phyloP scores from a whole-genome alignment of 2,797 vertebrate genomes.

The Nannoperca australis region DNA sequence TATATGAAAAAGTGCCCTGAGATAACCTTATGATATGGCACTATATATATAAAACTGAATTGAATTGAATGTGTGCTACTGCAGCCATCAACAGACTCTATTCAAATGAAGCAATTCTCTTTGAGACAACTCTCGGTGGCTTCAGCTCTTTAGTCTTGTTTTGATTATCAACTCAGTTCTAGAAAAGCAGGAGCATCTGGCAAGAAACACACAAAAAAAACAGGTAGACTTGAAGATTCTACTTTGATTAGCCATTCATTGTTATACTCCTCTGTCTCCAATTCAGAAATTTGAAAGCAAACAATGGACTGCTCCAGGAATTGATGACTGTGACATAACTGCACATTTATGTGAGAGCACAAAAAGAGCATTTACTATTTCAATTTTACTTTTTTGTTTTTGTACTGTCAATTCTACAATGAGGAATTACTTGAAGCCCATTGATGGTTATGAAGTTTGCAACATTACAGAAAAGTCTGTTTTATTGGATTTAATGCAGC shows the following conservation, averaged over 20 bases:
- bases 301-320: neutral
- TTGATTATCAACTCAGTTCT: neutral
- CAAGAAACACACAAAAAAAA: neutral
- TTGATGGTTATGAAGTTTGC: neutral
- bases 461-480: neutral
- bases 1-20: too few relatives aligned
- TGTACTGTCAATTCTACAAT: neutral
- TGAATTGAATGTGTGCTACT: too few relatives aligned
- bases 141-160: neutral
- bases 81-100: neutral
- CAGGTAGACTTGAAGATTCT: neutral
- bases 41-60: too few relatives aligned
- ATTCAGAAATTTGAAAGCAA: neutral
- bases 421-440: neutral
- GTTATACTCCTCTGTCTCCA: neutral
- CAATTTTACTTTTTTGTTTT: neutral
- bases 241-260: neutral
- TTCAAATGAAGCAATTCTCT: neutral
- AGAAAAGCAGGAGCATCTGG: neutral
- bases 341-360: neutral
- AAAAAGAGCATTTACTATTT: neutral
- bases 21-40: too few relatives aligned
- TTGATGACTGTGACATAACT: too few relatives aligned
- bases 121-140: neutral
- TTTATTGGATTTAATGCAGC: neutral